phyloP scores from a whole-genome alignment of 35 echinoderm and acorn worm genomes.

The Ophioderma brevispina region DNA sequence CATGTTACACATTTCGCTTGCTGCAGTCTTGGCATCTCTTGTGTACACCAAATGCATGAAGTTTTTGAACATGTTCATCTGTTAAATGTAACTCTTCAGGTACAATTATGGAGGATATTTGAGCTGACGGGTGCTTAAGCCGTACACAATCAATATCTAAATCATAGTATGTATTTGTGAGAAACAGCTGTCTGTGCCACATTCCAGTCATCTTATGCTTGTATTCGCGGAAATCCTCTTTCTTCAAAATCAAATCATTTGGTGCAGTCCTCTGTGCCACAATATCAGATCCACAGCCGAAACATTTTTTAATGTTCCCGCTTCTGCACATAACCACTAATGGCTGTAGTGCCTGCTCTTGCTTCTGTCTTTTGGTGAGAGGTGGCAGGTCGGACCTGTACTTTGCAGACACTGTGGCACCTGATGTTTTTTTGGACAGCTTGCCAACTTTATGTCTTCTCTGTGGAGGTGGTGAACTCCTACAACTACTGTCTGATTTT shows the following conservation, averaged over 20 bases:
- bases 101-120: neutral
- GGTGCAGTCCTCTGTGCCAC: neutral
- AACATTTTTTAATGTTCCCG: neutral
- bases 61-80: neutral
- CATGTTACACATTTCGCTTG: no score
- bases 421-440: neutral
- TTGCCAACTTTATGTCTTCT: neutral
- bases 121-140: neutral
- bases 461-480: neutral
- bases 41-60: conserved; percentile 1
- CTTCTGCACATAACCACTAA: neutral
- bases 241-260: conserved; percentile 9
- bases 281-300: neutral
- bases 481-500: neutral
- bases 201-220: neutral
- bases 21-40: neutral
- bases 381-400: neutral
- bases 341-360: neutral
- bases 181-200: neutral
- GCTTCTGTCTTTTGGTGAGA: neutral
- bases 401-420: neutral
- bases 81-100: neutral
- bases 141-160: neutral
- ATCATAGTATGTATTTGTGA: conserved; percentile 14
- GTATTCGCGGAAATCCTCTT: neutral